Percentiles rank a stretch among this genome's conserved stretches.
These are phyloP conservation scores for Chaetura pelagica DNA, from an alignment of 2,113 vertebrate species.

Conservation along the genomic window DNA sequence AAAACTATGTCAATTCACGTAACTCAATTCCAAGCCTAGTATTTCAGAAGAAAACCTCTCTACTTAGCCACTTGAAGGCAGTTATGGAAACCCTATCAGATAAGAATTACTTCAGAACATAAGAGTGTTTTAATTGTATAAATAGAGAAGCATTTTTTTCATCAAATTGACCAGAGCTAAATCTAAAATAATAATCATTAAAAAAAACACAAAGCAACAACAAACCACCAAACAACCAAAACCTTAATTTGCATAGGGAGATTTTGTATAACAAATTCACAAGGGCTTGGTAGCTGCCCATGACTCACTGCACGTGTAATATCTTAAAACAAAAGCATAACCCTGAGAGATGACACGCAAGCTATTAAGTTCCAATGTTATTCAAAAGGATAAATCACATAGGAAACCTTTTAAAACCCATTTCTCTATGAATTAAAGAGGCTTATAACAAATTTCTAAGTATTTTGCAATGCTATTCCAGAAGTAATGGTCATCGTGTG, in stretches of 20 bases:
- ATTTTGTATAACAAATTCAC: background rate
- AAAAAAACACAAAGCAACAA: background rate
- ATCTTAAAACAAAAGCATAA: background rate
- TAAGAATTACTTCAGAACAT: background rate
- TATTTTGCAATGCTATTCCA: background rate
- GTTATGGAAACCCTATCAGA: background rate
- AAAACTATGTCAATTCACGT: background rate
- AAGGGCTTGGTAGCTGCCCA: background rate
- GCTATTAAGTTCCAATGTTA: background rate
- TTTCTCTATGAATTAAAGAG: constrained; percentile 40
- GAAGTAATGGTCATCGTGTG: background rate
- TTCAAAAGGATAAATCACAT: background rate
- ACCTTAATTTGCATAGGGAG: background rate
- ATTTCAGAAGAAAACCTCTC: background rate
- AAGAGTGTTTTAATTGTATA: background rate
- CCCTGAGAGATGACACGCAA: background rate
- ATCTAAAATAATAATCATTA: background rate
- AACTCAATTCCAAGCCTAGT: background rate
- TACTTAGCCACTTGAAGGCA: background rate
- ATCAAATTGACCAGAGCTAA: background rate
- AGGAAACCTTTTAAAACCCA: constrained; percentile 18
- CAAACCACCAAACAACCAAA: background rate
- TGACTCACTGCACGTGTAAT: background rate
- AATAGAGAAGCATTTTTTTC: background rate
- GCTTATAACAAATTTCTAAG: constrained; percentile 3